A percentile compares a stretch with the other conserved stretches of the same genome.
phyloP scores from a whole-genome alignment of 2,888 invertebrate species.

The Eumerus sabulonum region DNA sequence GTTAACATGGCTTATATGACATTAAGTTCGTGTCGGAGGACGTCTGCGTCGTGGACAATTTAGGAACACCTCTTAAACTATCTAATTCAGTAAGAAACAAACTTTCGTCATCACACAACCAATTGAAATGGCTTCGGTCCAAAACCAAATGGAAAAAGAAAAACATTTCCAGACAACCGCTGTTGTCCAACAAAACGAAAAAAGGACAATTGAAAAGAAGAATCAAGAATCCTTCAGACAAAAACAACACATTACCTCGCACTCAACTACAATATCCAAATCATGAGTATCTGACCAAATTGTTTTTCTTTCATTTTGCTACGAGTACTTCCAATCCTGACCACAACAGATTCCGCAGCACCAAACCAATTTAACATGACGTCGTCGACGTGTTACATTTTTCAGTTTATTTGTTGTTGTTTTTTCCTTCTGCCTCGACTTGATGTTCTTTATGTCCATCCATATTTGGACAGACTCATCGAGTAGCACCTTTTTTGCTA shows the following conservation, averaged over 20 bases:
- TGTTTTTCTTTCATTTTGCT: slow-evolving; percentile 60
- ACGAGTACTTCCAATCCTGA: slow-evolving; percentile 6
- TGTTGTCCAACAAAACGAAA: no score
- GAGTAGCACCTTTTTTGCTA: slow-evolving; percentile 27
- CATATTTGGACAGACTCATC: slow-evolving; percentile 53
- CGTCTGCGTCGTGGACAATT: no score
- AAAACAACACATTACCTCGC: slow-evolving; percentile 24
- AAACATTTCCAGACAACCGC: no score
- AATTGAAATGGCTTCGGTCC: no score
- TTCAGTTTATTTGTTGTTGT: not conserved
- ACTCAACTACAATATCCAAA: slow-evolving; percentile 20
- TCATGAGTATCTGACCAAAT: slow-evolving; percentile 7
- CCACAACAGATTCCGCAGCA: not conserved
- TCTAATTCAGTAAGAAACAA: no score
- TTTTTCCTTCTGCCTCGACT: not conserved
- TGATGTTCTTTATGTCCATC: slow-evolving; percentile 27
- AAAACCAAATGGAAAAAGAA: no score
- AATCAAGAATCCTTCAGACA: slow-evolving; percentile 12
- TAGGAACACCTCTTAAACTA: no score
- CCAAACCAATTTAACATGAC: slow-evolving; percentile 44
- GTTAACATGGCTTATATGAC: no score
- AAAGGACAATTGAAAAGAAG: not conserved
- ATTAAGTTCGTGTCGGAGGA: no score
- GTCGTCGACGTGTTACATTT: slow-evolving; percentile 51
- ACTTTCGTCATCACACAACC: no score